Evolutionary conservation across 2,888 invertebrate species (phyloP).

Genomic region (Pandemis heparana): DNA sequence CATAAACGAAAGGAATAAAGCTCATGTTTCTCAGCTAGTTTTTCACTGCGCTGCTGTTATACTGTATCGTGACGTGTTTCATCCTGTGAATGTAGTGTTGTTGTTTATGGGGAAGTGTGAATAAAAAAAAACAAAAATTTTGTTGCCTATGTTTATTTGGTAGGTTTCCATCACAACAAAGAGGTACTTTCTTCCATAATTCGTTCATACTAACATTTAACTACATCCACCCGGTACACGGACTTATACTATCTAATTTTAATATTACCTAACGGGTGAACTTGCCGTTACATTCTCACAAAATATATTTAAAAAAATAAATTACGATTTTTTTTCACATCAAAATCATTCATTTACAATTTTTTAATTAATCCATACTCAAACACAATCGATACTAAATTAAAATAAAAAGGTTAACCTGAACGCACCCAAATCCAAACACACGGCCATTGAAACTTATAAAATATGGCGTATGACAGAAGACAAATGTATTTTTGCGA

Average conservation of each 20-base stretch:
- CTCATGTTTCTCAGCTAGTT: no score
- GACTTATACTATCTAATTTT: conserved; percentile 38
- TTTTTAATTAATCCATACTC: conserved; percentile 27
- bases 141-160: conserved; percentile 75
- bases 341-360: conserved; percentile 45
- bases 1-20: no score
- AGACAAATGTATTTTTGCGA: conserved; percentile 22
- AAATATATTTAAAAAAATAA: conserved; percentile 58
- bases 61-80: no score
- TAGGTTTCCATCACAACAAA: conserved; percentile 73
- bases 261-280: conserved; percentile 45
- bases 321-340: conserved; percentile 62
- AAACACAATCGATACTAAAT: conserved; percentile 25
- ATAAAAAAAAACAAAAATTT: conserved; percentile 33
- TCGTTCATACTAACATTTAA: conserved; percentile 44
- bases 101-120: no score
- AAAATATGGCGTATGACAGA: conserved; percentile 15
- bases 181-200: conserved; percentile 50
- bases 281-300: conserved; percentile 47
- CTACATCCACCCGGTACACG: conserved; percentile 47
- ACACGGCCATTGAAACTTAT: conserved; percentile 35
- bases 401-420: conserved; percentile 40
- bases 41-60: no score
- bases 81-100: no score
- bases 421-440: conserved; percentile 25